phyloP scores from a whole-genome alignment of 2,113 vertebrate genomes.

The Brachyhypopomus occidentalis region DNA sequence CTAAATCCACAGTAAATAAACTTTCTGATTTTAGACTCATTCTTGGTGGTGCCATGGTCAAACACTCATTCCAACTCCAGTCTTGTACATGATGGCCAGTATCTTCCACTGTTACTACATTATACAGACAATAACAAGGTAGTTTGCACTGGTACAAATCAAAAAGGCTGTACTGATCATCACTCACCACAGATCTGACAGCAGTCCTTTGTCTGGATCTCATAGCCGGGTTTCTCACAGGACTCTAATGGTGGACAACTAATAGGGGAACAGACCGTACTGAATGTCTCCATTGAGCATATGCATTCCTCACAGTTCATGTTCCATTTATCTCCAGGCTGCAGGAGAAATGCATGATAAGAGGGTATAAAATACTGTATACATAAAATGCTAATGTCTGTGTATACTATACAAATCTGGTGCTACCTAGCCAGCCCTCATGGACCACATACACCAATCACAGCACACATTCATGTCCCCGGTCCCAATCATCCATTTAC shows the following conservation, averaged over 20 bases:
- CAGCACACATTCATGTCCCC: no score
- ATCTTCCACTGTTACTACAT: no score
- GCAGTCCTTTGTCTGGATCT: constrained; percentile 33
- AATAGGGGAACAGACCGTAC: constrained; percentile 16
- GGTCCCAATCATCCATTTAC: no score
- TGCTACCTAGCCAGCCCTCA: no score
- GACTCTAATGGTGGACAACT: not conserved
- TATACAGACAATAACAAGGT: no score
- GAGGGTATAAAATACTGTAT: not conserved
- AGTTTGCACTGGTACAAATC: not conserved
- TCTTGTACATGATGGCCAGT: no score
- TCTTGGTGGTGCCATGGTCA: no score
- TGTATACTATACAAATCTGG: not conserved
- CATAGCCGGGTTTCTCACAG: constrained; percentile 31
- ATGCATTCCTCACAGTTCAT: constrained; percentile 33
- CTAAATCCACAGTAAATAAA: no score
- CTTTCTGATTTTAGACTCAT: no score
- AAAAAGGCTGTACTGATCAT: not conserved
- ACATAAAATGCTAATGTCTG: not conserved
- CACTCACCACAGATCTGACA: constrained; percentile 51
- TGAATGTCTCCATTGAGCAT: constrained; percentile 22
- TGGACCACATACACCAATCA: no score
- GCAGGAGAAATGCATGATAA: not conserved
- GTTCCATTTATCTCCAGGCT: constrained; percentile 50
- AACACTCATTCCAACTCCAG: no score